Evolutionary conservation across 2,113 vertebrate species (phyloP).

Genomic region (Vidua chalybeata): DNA sequence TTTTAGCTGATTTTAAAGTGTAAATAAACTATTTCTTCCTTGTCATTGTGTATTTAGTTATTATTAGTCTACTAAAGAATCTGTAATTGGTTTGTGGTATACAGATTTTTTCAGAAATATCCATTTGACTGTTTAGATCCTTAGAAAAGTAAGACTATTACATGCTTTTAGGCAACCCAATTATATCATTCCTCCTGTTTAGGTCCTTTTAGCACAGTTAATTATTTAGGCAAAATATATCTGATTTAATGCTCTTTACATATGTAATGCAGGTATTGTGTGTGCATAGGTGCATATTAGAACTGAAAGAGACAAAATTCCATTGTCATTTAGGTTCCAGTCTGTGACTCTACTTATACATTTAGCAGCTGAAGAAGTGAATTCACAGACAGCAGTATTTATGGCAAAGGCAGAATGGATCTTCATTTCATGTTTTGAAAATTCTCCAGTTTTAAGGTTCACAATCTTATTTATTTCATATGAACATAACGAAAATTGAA

Average conservation of each 20-base stretch:
- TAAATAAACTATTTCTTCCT: not conserved
- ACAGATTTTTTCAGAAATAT: not conserved
- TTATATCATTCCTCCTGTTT: not conserved
- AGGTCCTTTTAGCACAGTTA: not conserved
- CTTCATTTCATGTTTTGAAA: not conserved
- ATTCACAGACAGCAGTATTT: not conserved
- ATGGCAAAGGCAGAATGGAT: constrained; percentile 56
- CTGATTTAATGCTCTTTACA: not conserved
- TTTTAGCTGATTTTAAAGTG: not conserved
- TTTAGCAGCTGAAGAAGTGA: not conserved
- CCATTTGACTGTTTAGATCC: not conserved
- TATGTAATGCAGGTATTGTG: not conserved
- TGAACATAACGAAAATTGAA: not conserved
- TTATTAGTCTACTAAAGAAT: not conserved
- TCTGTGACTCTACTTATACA: not conserved
- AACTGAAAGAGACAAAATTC: not conserved
- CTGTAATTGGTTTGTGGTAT: not conserved
- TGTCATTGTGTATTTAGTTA: not conserved
- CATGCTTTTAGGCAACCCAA: not conserved
- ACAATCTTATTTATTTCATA: not conserved
- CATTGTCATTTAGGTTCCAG: not conserved
- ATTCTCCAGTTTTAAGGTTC: not conserved
- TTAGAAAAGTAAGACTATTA: not conserved
- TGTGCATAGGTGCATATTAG: not conserved
- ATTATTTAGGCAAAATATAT: not conserved